Conservation (phyloP, 2,888 invertebrate genomes). For the Stenichneumon culpator region DNA sequence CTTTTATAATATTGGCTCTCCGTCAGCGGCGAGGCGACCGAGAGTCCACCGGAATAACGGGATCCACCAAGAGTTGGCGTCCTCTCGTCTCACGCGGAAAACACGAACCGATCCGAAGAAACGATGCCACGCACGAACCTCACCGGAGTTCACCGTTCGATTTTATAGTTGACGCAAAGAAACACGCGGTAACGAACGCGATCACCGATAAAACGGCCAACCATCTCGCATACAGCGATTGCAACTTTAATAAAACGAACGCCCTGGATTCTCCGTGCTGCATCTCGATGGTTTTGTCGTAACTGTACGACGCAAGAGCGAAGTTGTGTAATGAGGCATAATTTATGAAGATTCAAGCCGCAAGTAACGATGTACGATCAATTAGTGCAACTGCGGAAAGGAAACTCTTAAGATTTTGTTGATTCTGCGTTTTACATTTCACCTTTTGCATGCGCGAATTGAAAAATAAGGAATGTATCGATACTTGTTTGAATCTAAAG, state of each 20-base stretch:
- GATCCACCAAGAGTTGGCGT: conserved; percentile 27
- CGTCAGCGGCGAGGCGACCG: neutral
- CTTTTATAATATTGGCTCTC: conserved; percentile 61
- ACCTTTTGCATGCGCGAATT: neutral
- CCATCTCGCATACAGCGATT: neutral
- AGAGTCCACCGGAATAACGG: conserved; percentile 48
- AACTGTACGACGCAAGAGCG: conserved; percentile 12
- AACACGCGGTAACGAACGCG: neutral
- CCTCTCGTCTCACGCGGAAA: conserved; percentile 27
- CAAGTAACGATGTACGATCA: neutral
- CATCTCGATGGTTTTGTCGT: conserved; percentile 15
- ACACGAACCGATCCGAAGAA: conserved; percentile 23
- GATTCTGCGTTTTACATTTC: neutral
- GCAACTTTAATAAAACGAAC: conserved; percentile 8
- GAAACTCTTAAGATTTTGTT: neutral
- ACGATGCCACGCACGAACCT: conserved; percentile 58
- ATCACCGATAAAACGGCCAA: conserved; percentile 10
- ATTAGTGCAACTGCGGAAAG: neutral
- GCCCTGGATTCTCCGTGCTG: conserved; percentile 18
- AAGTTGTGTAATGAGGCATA: neutral
- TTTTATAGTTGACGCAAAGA: conserved; percentile 55
- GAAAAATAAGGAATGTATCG: neutral
- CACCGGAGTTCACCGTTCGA: conserved; percentile 59
- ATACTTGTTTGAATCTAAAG: neutral
- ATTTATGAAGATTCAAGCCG: conserved; percentile 2